Base-by-base conservation (phyloP, 2,888 invertebrate species). In the Smittia sp. region DNA sequence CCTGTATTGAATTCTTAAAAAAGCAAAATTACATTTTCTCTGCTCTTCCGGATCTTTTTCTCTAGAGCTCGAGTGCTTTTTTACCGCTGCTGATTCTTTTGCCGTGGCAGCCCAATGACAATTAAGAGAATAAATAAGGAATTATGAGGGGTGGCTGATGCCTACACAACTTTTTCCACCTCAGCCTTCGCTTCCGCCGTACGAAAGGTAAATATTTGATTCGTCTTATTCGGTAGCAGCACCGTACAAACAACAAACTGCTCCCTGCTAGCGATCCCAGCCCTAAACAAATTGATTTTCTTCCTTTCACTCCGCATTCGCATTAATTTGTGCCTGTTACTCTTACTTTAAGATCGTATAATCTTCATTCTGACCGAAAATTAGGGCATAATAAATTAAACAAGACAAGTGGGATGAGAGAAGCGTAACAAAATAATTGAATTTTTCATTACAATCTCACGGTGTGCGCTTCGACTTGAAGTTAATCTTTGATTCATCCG, bases 121-220 rank as follows among this genome's bases (percentile, higher is more conserved):
- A 67, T 67, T 67, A 67, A 39, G 67, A 67, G 41, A 67, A 67
- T 67, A 67, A 67, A 67, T 67, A 67, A 67, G 41, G 27, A 67
- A 67, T 67, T 67, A 67, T 67, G 41, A 67, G 67, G 67, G 67
- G 27, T 20, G 66, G 27, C n/a, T 13, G 46, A 32, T 41, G 67
- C 39, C 7, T 15, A 32, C 65, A 22, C 13, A 62, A 63, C 25
- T 22, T 63, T 32, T 32, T 27, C 32, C 20, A 32, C 9, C 32
- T 38, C 18, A 32, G 6, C 62, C 65, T 65, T 65, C 15, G 7
- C 1, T 65, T 69, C 52, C 13, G 6, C 20, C 20, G 39, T 25
- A 15, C n/a, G 25, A 24, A 69, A 67, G 67, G 69, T 54, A 69
- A 69, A 69, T 69, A 54, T 69, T 69, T 54, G 41, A 69, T 52